Conservation (phyloP, 1,140 invertebrate species). For the Drosophila tristis region DNA sequence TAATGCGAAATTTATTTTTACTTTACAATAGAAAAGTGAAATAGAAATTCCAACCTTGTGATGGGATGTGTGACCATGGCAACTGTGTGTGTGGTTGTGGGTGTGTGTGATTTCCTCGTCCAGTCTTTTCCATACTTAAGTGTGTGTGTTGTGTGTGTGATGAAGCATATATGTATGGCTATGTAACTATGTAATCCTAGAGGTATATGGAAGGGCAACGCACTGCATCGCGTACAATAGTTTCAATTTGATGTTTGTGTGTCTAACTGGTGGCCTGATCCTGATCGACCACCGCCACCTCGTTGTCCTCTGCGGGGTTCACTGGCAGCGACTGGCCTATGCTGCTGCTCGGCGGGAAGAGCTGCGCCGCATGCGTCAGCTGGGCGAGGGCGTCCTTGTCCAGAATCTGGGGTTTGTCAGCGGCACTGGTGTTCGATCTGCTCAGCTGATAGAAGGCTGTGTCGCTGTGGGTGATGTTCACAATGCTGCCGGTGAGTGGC, state of each 20-base stretch:
- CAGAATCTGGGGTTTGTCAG: conserved; percentile 70
- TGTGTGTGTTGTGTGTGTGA: conserved; percentile 20
- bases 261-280: conserved; percentile 32
- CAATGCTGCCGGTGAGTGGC: conserved; percentile 80
- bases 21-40: conserved; percentile 63
- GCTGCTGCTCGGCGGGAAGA: conserved; percentile 54
- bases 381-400: conserved; percentile 58
- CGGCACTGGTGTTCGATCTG: conserved; percentile 65
- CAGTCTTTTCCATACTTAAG: conserved; percentile 69
- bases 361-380: conserved; percentile 64
- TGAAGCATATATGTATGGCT: conserved; percentile 31
- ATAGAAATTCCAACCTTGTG: conserved; percentile 65
- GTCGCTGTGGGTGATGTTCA: conserved; percentile 84
- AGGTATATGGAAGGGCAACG: conserved; percentile 52
- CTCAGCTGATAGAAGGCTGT: conserved; percentile 79
- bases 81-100: conserved; percentile 12
- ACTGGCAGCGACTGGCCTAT: conserved; percentile 33
- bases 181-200: conserved; percentile 44
- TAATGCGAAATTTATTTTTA: conserved; percentile 69
- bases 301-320: conserved; percentile 43
- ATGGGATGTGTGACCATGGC: conserved; percentile 50
- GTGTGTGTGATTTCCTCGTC: conserved; percentile 44
- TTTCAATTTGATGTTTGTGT: too few relatives aligned
- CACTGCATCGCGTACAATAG: conserved; percentile 56
- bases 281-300: conserved; percentile 31